These are phyloP conservation scores for Lytechinus variegatus DNA, from an alignment of 35 echinoderm and acorn worm genomes.

Conservation along the genomic window DNA sequence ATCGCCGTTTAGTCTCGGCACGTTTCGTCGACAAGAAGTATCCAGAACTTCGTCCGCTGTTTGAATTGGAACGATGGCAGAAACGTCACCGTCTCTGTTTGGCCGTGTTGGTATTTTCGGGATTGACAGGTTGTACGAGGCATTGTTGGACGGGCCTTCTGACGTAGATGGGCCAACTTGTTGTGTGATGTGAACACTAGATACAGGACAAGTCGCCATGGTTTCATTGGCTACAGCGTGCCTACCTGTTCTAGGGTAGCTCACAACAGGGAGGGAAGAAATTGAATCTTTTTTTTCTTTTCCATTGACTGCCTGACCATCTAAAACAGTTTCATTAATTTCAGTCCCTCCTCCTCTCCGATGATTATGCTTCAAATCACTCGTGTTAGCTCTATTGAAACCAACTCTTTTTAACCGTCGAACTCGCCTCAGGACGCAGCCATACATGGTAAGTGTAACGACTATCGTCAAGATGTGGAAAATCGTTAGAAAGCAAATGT, in stretches of 20 bases:
- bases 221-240: neutral
- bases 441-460: conserved; percentile 6
- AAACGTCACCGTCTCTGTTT: neutral
- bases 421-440: neutral
- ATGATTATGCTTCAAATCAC: neutral
- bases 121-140: too few species aligned
- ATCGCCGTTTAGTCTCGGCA: neutral
- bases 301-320: neutral
- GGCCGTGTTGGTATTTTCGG: too few species aligned
- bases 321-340: neutral
- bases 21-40: neutral
- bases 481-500: neutral
- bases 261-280: neutral
- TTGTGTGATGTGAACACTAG: neutral
- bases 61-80: neutral
- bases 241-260: neutral
- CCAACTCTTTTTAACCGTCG: neutral
- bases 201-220: neutral
- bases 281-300: neutral
- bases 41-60: neutral
- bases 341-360: neutral
- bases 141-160: neutral
- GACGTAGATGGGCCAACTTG: neutral
- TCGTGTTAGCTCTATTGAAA: neutral
- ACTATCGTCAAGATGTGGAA: neutral